phyloP scores from a whole-genome alignment of 1,140 invertebrate species.

The Drosophila carrolli region DNA sequence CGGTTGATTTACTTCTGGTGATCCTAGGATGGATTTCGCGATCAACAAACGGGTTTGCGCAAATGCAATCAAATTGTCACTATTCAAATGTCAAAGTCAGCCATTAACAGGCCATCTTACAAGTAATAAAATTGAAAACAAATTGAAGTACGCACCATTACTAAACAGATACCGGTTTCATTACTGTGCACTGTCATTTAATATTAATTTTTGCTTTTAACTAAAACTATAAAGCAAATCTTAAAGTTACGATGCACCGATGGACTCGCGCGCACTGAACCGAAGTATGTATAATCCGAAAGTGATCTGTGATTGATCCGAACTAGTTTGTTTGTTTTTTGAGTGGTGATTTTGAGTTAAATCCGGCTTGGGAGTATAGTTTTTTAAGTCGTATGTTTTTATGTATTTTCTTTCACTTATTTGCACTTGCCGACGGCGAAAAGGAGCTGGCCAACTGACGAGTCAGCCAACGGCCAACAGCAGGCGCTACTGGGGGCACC shows the following conservation, averaged over 20 bases:
- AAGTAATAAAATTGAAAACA: slow-evolving; percentile 5
- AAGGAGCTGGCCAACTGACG: slow-evolving; percentile 8
- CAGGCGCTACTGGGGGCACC: slow-evolving; percentile 15
- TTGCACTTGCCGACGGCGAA: slow-evolving; percentile 41
- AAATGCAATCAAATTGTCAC: slow-evolving; percentile 26
- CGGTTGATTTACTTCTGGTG: neutral
- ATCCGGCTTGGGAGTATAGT: neutral
- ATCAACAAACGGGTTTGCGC: slow-evolving; percentile 31
- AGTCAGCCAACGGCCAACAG: slow-evolving; percentile 11
- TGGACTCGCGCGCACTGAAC: slow-evolving; percentile 39
- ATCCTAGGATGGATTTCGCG: neutral
- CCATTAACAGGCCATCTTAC: slow-evolving; percentile 21
- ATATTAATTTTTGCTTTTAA: slow-evolving; percentile 71
- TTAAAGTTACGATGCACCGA: slow-evolving; percentile 41
- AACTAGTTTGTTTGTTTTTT: slow-evolving; percentile 7
- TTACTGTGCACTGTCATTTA: slow-evolving; percentile 85
- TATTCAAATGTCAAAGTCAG: slow-evolving; percentile 17
- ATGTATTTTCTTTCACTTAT: slow-evolving; percentile 9
- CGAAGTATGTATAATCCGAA: slow-evolving; percentile 14
- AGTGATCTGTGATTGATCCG: slow-evolving; percentile 1
- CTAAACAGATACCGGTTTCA: slow-evolving; percentile 84
- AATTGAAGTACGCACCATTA: slow-evolving; percentile 79
- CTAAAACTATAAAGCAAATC: slow-evolving; percentile 66
- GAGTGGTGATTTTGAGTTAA: slow-evolving; percentile 1
- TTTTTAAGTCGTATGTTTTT: slow-evolving; percentile 6